Evolutionary conservation across 2,113 vertebrate genomes (phyloP), one percentile per base, ranked within the genome.

Genomic region (Cyphomyrus plagiostoma): DNA sequence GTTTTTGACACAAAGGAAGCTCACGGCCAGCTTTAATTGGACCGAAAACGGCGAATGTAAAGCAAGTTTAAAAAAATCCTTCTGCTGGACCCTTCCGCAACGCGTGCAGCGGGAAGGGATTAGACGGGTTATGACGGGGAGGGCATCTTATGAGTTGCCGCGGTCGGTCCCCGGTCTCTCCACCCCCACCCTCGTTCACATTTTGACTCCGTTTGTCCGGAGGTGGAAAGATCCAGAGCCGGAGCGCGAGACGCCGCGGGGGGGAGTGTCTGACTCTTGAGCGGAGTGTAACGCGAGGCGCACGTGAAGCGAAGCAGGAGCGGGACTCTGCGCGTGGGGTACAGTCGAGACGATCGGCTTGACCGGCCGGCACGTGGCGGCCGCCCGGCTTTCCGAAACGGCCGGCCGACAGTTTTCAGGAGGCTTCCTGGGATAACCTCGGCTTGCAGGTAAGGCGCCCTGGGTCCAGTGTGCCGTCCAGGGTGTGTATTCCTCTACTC

Each of bases 171-270:
- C 56, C 50, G 58, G 86, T 70, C 86, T 4, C 85, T 74, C 8
- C 80, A 39, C 66, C 82, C 50, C 4, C 83, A 15, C 49, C 3
- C 53, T 74, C 50, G 89, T 90, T 89, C 90, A 58, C 77, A 70
- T 26, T 56, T 56, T 46, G 82, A 77, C 88, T 87, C 83, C 42
- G 74, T 70, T 89, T 91, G 90, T 88, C 62, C 89, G 91, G 89
- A 90, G 89, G 88, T 77, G 87, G 83, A 89, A 90, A 35, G 66
- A 91, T 90, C 48, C 58, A 89, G 91, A 91, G 88, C 6, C 10
- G 26, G 87, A 56, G 83, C 86, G 92, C 91, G 88, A 91, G 91
- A 91, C 70, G 15, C 11, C 4, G 30, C 30, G 90, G 88, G 90
- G 90, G 77, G 70, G 77, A 84, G 89, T 82, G 87, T 62, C 53